phyloP scores from a whole-genome alignment of 2,113 vertebrate genomes.

The Xiphophorus hellerii region DNA sequence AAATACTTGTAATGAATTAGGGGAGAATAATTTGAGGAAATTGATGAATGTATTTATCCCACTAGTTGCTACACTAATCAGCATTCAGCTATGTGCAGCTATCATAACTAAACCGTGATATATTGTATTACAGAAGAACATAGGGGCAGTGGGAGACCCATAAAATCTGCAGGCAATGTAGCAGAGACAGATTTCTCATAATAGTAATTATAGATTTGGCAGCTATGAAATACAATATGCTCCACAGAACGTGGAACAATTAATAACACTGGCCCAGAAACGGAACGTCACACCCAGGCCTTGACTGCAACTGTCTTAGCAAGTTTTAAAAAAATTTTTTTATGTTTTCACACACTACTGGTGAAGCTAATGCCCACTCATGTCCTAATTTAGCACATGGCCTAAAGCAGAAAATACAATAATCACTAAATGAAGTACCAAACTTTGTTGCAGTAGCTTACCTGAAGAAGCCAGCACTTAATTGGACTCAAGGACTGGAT shows the following conservation, averaged over 20 bases:
- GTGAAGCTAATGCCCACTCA: constrained; percentile 13
- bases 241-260: constrained; percentile 31
- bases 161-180: constrained; percentile 34
- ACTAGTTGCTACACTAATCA: constrained; percentile 32
- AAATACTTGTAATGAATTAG: constrained; percentile 21
- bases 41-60: constrained; percentile 38
- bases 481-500: constrained; percentile 13
- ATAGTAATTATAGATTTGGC: constrained; percentile 58
- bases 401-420: constrained; percentile 10
- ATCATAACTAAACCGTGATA: constrained; percentile 52
- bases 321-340: constrained; percentile 14
- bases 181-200: constrained; percentile 48
- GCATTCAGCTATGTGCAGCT: constrained; percentile 39
- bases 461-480: neutral
- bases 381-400: constrained; percentile 5
- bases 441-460: neutral
- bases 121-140: constrained; percentile 49
- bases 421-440: constrained; percentile 20
- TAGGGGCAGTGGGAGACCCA: constrained; percentile 37
- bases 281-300: constrained; percentile 5
- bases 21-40: constrained; percentile 23
- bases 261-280: constrained; percentile 31
- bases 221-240: constrained; percentile 50
- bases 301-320: neutral
- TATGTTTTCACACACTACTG: constrained; percentile 25